Percentiles rank a stretch among this genome's conserved stretches.
Evolutionary conservation across 2,888 invertebrate species (phyloP).

Genomic region (Macrophya annulata): DNA sequence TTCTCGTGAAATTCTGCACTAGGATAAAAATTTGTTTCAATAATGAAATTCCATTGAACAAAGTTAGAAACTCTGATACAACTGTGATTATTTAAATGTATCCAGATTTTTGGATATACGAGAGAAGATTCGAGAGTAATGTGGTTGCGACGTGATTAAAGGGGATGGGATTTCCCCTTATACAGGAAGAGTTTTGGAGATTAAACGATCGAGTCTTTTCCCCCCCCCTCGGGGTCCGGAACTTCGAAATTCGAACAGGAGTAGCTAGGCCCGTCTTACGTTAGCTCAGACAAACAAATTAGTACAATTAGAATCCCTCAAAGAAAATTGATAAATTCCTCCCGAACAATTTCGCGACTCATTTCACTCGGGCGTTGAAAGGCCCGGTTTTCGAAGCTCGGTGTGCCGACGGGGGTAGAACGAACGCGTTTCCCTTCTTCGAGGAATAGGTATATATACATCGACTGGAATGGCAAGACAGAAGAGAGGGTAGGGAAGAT

Average conservation of each 20-base stretch:
- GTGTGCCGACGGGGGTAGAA: not conserved
- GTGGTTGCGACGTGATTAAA: slow-evolving; percentile 27
- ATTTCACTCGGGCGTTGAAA: slow-evolving; percentile 72
- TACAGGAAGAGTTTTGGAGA: slow-evolving; percentile 66
- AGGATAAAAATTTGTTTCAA: no score
- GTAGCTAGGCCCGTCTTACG: slow-evolving; percentile 32
- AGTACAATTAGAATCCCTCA: slow-evolving; percentile 79
- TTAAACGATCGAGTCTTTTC: slow-evolving; percentile 76
- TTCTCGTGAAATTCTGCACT: no score
- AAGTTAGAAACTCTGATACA: not conserved
- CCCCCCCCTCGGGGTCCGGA: slow-evolving; percentile 65
- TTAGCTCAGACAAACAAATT: slow-evolving; percentile 75
- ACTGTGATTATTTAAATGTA: not conserved
- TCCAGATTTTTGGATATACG: not conserved
- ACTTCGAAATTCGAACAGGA: slow-evolving; percentile 58
- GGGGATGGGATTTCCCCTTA: slow-evolving; percentile 46
- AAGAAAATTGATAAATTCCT: slow-evolving; percentile 80
- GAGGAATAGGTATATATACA: slow-evolving; percentile 39
- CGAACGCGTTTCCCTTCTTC: slow-evolving; percentile 57
- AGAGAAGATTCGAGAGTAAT: not conserved
- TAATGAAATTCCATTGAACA: not conserved
- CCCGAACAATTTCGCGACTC: slow-evolving; percentile 79
- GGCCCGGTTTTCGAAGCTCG: slow-evolving; percentile 38
- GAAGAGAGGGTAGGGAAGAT: slow-evolving; percentile 3
- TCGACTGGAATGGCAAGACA: slow-evolving; percentile 1